phyloP scores from a whole-genome alignment of 1,140 invertebrate species.

The Drosophila teissieri region DNA sequence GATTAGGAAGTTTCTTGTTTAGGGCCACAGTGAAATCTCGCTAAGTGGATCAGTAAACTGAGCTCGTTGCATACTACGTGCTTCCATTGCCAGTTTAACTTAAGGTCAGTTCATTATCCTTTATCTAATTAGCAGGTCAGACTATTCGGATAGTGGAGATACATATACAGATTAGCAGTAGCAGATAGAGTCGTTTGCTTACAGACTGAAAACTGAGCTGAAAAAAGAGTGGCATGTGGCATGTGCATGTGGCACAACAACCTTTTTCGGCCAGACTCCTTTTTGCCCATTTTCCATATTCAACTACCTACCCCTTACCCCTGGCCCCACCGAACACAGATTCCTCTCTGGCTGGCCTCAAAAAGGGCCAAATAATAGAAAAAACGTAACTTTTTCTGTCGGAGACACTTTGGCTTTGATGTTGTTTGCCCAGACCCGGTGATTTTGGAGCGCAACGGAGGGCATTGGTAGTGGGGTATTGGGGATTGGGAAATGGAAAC shows the following conservation, averaged over 20 bases:
- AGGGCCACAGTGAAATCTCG: conserved; percentile 1
- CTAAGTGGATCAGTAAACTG: conserved; percentile 18
- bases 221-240: background rate
- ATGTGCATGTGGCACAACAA: conserved; percentile 45
- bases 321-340: background rate
- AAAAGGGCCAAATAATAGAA: conserved; percentile 37
- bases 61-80: conserved; percentile 7
- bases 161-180: conserved; percentile 23
- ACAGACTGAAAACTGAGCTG: background rate
- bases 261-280: conserved; percentile 36
- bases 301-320: background rate
- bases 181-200: conserved; percentile 58
- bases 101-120: conserved; percentile 15
- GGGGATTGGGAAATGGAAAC: background rate
- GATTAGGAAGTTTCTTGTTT: background rate
- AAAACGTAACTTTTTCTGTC: conserved; percentile 61
- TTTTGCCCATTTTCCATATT: background rate
- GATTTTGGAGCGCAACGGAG: background rate
- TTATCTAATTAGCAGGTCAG: conserved; percentile 42
- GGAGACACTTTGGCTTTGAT: conserved; percentile 76
- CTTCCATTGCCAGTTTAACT: conserved; percentile 10
- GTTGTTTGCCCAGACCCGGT: conserved; percentile 46
- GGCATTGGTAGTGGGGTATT: background rate
- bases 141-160: conserved; percentile 18
- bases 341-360: conserved; percentile 37